Evolutionary conservation across 2,888 invertebrate genomes (phyloP).

Genomic region (Drosophila fungiperda): DNA sequence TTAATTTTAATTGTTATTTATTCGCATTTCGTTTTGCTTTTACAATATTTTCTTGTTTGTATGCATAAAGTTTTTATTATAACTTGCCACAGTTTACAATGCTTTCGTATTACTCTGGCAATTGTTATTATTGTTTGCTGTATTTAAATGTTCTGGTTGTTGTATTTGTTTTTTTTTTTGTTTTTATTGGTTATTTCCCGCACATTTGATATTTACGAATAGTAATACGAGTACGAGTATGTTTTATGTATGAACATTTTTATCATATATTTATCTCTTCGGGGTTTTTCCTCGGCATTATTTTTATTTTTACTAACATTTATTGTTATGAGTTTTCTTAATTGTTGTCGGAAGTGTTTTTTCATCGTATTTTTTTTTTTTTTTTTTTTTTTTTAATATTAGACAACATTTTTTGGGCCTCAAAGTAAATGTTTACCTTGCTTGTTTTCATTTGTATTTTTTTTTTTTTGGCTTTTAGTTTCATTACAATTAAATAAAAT

Average conservation of each 20-base stretch:
- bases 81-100: slow-evolving; percentile 45
- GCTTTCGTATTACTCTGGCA: slow-evolving; percentile 54
- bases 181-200: slow-evolving; percentile 19
- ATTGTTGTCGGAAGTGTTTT: slow-evolving; percentile 23
- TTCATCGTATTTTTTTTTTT: slow-evolving; percentile 3
- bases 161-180: not conserved
- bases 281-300: slow-evolving; percentile 18
- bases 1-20: slow-evolving; percentile 79
- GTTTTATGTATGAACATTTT: slow-evolving; percentile 51
- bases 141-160: slow-evolving; percentile 51
- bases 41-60: slow-evolving; percentile 68
- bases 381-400: slow-evolving; percentile 40
- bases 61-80: slow-evolving; percentile 69
- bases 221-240: slow-evolving; percentile 47
- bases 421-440: slow-evolving; percentile 58
- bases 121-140: slow-evolving; percentile 61
- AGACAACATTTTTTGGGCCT: slow-evolving; percentile 60
- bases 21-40: slow-evolving; percentile 74
- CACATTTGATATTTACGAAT: slow-evolving; percentile 35
- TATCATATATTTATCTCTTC: slow-evolving; percentile 24
- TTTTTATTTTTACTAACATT: slow-evolving; percentile 18
- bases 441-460: slow-evolving; percentile 40
- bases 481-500: slow-evolving; percentile 73
- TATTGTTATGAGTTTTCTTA: slow-evolving; percentile 28
- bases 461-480: slow-evolving; percentile 38